These are phyloP conservation scores for Phaonia tiefii DNA, from an alignment of 2,888 invertebrate genomes.

Conservation along the genomic window DNA sequence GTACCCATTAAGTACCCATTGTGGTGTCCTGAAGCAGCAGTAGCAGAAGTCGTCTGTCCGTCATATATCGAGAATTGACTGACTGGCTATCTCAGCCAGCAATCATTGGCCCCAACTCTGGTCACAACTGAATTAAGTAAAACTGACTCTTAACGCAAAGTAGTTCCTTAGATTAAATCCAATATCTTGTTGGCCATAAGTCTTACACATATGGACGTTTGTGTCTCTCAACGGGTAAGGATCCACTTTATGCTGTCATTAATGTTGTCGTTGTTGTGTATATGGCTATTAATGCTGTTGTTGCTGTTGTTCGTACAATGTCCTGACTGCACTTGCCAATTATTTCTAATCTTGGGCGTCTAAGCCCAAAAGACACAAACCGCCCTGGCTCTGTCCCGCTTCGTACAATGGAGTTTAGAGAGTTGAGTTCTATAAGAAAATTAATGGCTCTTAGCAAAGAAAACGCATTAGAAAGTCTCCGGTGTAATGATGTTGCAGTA, in stretches of 20 bases:
- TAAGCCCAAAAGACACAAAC: slow-evolving; percentile 56
- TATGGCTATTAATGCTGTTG: too few species aligned
- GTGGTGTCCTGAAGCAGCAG: too few species aligned
- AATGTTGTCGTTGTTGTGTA: neutral
- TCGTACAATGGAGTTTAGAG: slow-evolving; percentile 34
- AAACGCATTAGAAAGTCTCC: slow-evolving; percentile 61
- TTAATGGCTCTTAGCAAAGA: slow-evolving; percentile 58
- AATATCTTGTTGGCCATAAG: slow-evolving; percentile 29
- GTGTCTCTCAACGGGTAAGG: neutral
- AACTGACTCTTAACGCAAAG: slow-evolving; percentile 21
- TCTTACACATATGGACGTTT: neutral
- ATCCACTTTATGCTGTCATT: neutral
- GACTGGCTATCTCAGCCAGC: too few species aligned
- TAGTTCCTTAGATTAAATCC: slow-evolving; percentile 9
- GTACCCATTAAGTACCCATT: too few species aligned
- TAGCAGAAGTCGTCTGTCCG: too few species aligned
- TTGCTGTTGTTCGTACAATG: neutral
- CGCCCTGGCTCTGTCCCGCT: too few species aligned
- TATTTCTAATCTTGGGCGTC: slow-evolving; percentile 61
- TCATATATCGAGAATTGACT: too few species aligned
- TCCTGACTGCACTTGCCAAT: slow-evolving; percentile 58
- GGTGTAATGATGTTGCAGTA: slow-evolving; percentile 56
- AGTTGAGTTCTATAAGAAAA: slow-evolving; percentile 55
- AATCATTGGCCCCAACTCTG: neutral
- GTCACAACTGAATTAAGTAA: slow-evolving; percentile 27